A percentile compares a stretch with the other conserved stretches of the same genome.
Conservation (phyloP, 2,113 vertebrate genomes). For the Rhinoderma darwinii region DNA sequence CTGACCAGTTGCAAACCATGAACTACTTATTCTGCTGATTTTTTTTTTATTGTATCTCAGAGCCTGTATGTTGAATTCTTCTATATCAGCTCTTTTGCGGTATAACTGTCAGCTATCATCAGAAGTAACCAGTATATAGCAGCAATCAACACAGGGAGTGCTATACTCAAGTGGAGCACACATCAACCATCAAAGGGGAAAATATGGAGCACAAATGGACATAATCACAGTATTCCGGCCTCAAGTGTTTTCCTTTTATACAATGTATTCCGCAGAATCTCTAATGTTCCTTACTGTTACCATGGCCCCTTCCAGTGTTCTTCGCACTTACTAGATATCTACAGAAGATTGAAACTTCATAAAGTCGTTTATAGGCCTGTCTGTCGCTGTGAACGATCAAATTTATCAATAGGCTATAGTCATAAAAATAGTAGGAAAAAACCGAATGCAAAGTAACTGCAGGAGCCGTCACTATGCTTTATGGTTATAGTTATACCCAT, state of each 20-base stretch:
- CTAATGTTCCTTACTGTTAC: not conserved
- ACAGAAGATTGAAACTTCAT: not conserved
- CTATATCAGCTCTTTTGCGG: not conserved
- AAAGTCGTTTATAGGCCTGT: not conserved
- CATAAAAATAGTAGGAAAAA: too few relatives aligned
- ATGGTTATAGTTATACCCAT: too few relatives aligned
- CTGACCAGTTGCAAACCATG: not conserved
- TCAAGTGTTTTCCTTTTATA: slow-evolving; percentile 14
- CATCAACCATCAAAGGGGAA: not conserved
- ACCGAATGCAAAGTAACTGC: too few relatives aligned
- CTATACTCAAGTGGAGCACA: not conserved
- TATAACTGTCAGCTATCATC: not conserved
- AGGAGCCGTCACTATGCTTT: too few relatives aligned
- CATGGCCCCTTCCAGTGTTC: not conserved
- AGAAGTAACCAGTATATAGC: not conserved
- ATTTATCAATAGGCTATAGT: too few relatives aligned
- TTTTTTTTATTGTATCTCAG: not conserved
- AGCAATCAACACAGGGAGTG: not conserved
- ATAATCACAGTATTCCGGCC: not conserved
- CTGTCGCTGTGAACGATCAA: too few relatives aligned
- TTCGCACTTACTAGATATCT: not conserved
- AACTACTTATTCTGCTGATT: not conserved
- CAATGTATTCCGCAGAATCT: not conserved
- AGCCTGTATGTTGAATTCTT: not conserved
- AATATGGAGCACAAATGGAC: not conserved